Evolutionary conservation across 2,113 vertebrate species (phyloP).

Genomic region (Pongo pygmaeus): DNA sequence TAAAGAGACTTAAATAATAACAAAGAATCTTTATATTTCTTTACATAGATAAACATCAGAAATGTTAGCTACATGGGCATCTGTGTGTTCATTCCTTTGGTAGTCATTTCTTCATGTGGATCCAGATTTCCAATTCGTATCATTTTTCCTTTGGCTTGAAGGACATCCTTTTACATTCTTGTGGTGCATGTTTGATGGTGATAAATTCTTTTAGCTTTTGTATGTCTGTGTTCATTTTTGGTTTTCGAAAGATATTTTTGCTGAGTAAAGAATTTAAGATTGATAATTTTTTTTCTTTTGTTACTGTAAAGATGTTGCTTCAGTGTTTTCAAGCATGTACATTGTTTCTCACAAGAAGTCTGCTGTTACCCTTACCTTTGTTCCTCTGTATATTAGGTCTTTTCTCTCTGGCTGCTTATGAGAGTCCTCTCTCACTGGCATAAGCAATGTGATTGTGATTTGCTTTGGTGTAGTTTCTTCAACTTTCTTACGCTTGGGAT

Average conservation of each 20-base stretch:
- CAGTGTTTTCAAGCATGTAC: not conserved
- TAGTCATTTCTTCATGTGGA: not conserved
- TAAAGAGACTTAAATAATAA: not conserved
- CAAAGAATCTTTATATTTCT: not conserved
- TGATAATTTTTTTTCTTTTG: not conserved
- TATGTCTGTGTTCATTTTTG: not conserved
- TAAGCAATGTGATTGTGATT: not conserved
- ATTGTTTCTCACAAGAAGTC: not conserved
- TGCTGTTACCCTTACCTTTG: not conserved
- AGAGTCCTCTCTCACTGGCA: not conserved
- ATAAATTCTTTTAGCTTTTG: conserved; percentile 24
- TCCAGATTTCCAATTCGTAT: not conserved
- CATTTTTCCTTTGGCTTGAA: not conserved
- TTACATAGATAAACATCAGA: not conserved
- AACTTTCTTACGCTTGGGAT: not conserved
- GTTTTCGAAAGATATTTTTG: not conserved
- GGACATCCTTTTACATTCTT: not conserved
- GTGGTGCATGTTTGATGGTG: not conserved
- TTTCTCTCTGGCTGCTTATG: not conserved
- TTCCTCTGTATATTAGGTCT: not conserved
- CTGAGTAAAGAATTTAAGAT: conserved; percentile 1
- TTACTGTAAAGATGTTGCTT: not conserved
- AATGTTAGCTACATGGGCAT: no score
- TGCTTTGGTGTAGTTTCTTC: not conserved
- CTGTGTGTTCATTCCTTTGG: no score